phyloP scores from a whole-genome alignment of 2,888 invertebrate species.

The Perdita meconis region DNA sequence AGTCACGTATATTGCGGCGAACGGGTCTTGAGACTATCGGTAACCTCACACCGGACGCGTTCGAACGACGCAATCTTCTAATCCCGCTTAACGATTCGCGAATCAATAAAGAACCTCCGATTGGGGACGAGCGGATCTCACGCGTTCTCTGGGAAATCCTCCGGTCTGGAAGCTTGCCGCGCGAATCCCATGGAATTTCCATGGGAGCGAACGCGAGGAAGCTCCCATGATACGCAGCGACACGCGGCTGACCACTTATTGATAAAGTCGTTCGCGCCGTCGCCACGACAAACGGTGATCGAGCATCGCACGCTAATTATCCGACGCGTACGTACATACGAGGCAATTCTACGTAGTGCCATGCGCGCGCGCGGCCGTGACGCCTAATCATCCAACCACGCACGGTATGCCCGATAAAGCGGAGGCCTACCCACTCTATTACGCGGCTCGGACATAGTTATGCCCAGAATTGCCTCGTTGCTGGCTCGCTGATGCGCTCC shows the following conservation, averaged over 20 bases:
- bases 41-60: slow-evolving; percentile 17
- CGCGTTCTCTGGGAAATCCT: slow-evolving; percentile 29
- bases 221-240: slow-evolving; percentile 47
- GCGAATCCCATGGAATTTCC: slow-evolving; percentile 37
- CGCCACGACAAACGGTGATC: slow-evolving; percentile 58
- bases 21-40: slow-evolving; percentile 22
- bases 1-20: slow-evolving; percentile 8
- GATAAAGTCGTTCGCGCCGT: slow-evolving; percentile 63
- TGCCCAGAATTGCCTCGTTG: slow-evolving; percentile 57
- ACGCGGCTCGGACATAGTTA: slow-evolving; percentile 65
- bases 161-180: neutral
- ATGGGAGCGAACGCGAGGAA: slow-evolving; percentile 33
- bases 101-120: slow-evolving; percentile 37
- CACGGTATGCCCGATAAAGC: slow-evolving; percentile 64
- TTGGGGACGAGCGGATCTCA: slow-evolving; percentile 12
- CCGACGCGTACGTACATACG: slow-evolving; percentile 53
- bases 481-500: slow-evolving; percentile 54
- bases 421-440: slow-evolving; percentile 62
- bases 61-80: slow-evolving; percentile 33
- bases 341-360: slow-evolving; percentile 60
- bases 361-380: slow-evolving; percentile 47
- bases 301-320: slow-evolving; percentile 69
- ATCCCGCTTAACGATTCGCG: slow-evolving; percentile 47
- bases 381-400: slow-evolving; percentile 67
- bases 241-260: slow-evolving; percentile 39